A percentile compares a stretch with the other conserved stretches of the same genome.
Evolutionary conservation across 2,888 invertebrate species (phyloP).

Genomic region (Macaria notata): DNA sequence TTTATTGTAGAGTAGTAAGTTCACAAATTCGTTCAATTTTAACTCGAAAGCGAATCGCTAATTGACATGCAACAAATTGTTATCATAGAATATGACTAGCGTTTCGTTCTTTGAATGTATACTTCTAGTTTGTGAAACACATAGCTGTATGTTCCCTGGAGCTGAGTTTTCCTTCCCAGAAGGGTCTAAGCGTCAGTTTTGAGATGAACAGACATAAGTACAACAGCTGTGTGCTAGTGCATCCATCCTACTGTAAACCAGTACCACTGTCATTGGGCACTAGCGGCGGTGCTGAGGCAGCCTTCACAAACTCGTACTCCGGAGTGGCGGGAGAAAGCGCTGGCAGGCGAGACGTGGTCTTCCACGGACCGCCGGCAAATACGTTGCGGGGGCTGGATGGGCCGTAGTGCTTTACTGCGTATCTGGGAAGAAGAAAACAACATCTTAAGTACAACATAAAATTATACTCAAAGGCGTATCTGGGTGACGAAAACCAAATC

Average conservation of each 20-base stretch:
- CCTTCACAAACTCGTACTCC: conserved; percentile 62
- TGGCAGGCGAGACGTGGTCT: conserved; percentile 55
- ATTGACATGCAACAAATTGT: too few relatives aligned
- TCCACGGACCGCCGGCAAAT: conserved; percentile 53
- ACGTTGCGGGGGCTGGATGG: conserved; percentile 49
- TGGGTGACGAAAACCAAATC: not conserved
- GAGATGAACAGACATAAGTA: too few relatives aligned
- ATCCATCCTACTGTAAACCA: conserved; percentile 52
- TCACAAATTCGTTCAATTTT: too few relatives aligned
- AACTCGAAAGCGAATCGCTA: too few relatives aligned
- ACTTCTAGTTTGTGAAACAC: too few relatives aligned
- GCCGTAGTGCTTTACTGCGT: conserved; percentile 59
- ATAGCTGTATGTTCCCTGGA: too few relatives aligned
- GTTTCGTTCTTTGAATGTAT: too few relatives aligned
- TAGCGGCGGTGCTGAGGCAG: conserved; percentile 52
- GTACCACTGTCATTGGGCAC: conserved; percentile 65
- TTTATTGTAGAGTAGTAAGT: too few relatives aligned
- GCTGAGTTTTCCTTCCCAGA: too few relatives aligned
- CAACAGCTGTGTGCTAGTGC: conserved; percentile 51
- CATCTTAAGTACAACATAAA: conserved; percentile 19
- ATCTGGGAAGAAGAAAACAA: conserved; percentile 45
- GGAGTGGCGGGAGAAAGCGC: conserved; percentile 42
- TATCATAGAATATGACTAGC: too few relatives aligned
- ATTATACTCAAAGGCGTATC: conserved; percentile 39
- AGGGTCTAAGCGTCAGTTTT: too few relatives aligned